A percentile compares a stretch with the other conserved stretches of the same genome.
These are phyloP conservation scores for Netelia virgata DNA, from an alignment of 2,888 invertebrate genomes.

Conservation along the genomic window DNA sequence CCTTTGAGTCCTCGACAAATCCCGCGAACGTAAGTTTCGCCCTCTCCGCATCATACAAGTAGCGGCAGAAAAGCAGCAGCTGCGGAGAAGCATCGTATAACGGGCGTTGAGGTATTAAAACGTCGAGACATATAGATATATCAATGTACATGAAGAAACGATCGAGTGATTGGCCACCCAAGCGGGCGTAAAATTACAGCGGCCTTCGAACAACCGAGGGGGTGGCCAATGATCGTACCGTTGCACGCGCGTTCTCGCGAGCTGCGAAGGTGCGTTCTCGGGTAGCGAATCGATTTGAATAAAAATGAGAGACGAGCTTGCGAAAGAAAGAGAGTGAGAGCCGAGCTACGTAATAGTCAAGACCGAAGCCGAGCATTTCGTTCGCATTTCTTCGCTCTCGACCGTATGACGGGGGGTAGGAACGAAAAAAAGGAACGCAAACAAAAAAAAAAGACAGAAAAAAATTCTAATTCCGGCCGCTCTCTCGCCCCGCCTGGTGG, in stretches of 20 bases:
- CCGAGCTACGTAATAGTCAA: slow-evolving; percentile 51
- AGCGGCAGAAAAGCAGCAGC: slow-evolving; percentile 70
- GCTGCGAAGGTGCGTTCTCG: slow-evolving; percentile 50
- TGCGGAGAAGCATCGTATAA: slow-evolving; percentile 62
- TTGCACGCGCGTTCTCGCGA: not conserved
- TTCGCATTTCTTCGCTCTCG: slow-evolving; percentile 53
- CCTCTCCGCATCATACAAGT: slow-evolving; percentile 24
- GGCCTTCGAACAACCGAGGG: not conserved
- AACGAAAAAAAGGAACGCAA: not conserved
- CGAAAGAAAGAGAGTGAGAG: slow-evolving; percentile 36
- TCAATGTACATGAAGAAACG: slow-evolving; percentile 1
- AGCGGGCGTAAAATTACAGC: not conserved
- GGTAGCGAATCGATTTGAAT: slow-evolving; percentile 66
- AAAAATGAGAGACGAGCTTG: slow-evolving; percentile 64
- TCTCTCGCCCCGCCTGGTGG: slow-evolving; percentile 27
- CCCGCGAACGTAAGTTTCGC: slow-evolving; percentile 62
- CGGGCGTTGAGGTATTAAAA: slow-evolving; percentile 61
- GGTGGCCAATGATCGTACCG: slow-evolving; percentile 26
- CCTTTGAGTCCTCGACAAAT: slow-evolving; percentile 69
- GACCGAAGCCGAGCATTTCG: slow-evolving; percentile 57
- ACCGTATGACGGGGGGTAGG: slow-evolving; percentile 25
- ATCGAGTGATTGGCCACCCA: slow-evolving; percentile 21
- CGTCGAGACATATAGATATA: slow-evolving; percentile 28
- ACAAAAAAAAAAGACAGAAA: slow-evolving; percentile 16
- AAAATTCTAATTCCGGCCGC: slow-evolving; percentile 62